Evolutionary conservation across 2,888 invertebrate genomes (phyloP).

Genomic region (Calameuta filiformis): DNA sequence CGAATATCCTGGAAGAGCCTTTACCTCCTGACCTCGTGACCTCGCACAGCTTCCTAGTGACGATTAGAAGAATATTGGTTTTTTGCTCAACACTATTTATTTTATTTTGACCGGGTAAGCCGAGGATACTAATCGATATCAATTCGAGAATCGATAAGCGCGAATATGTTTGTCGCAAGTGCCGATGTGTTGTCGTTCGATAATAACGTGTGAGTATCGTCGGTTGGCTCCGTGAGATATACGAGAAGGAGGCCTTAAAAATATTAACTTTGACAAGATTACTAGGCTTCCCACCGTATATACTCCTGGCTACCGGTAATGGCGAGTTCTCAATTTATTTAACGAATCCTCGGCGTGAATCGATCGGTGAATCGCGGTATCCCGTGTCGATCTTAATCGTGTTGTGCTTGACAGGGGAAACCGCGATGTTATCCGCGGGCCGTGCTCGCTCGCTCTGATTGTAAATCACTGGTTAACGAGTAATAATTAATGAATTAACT

Average conservation of each 20-base stretch:
- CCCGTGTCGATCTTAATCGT: slow-evolving; percentile 28
- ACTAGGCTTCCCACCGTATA: background rate
- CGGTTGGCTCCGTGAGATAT: background rate
- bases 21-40: background rate
- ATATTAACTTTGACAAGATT: background rate
- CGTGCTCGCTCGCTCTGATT: slow-evolving; percentile 17
- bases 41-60: background rate
- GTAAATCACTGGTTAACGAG: slow-evolving; percentile 30
- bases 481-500: slow-evolving; percentile 32
- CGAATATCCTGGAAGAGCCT: background rate
- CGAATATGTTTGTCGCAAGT: background rate
- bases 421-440: slow-evolving; percentile 28
- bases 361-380: slow-evolving; percentile 26
- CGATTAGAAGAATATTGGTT: slow-evolving; percentile 27
- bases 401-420: slow-evolving; percentile 39
- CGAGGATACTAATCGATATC: background rate
- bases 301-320: background rate
- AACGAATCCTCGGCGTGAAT: background rate
- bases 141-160: slow-evolving; percentile 2
- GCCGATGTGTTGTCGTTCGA: background rate
- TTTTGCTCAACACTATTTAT: slow-evolving; percentile 53
- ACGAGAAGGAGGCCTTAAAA: background rate
- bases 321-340: background rate
- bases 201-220: background rate
- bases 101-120: slow-evolving; percentile 20